Evolutionary conservation across 35 echinoderm and acorn worm species (phyloP).

Genomic region (Heliocidaris tuberculata): DNA sequence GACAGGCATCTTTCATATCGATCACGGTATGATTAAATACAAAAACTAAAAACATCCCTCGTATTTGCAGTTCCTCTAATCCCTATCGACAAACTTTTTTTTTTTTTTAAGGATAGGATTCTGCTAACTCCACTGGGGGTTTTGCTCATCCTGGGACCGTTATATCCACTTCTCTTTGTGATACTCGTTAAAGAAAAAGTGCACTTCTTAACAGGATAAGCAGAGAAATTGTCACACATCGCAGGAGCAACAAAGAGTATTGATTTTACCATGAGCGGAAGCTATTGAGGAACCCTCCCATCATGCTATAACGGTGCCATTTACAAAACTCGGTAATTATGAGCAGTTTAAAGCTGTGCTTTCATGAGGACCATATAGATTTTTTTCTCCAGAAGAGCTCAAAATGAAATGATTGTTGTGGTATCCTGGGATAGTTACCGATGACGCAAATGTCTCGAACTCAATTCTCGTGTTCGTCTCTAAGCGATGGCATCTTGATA

Average conservation of each 20-base stretch:
- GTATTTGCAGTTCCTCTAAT: neutral
- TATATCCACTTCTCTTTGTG: constrained; percentile 25
- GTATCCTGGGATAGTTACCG: neutral
- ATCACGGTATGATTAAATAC: constrained; percentile 23
- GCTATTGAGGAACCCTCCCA: constrained; percentile 2
- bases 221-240: constrained; percentile 38
- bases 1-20: constrained; percentile 36
- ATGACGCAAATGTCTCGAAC: constrained; percentile 34
- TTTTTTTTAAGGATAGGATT: neutral
- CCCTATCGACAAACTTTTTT: constrained; percentile 28
- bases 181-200: neutral
- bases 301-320: constrained; percentile 37
- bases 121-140: neutral
- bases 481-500: neutral
- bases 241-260: constrained; percentile 23
- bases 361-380: constrained; percentile 14
- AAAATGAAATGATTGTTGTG: constrained; percentile 18
- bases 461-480: neutral
- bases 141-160: neutral
- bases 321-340: neutral
- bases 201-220: constrained; percentile 35
- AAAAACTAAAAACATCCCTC: constrained; percentile 8
- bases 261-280: neutral
- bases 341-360: constrained; percentile 9
- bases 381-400: neutral